Percentiles rank a stretch among this genome's conserved stretches.
Conservation (phyloP, 2,113 vertebrate genomes). For the Alethe diademata region DNA sequence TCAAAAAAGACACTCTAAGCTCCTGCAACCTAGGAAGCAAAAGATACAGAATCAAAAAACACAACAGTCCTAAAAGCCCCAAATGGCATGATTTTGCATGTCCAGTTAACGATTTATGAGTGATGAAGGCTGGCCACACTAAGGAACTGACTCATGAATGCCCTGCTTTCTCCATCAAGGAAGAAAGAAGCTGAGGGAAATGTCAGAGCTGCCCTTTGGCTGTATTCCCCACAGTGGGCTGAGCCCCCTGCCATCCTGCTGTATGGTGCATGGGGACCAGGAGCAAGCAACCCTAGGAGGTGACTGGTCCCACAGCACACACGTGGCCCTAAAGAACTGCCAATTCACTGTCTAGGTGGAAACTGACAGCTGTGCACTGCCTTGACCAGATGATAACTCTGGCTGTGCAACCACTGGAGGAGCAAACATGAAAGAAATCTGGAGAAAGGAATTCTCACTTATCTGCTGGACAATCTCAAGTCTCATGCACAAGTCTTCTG, state of each 20-base stretch:
- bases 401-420: background rate
- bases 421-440: background rate
- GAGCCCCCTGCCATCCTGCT: fast-evolving
- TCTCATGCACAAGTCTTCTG: background rate
- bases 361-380: background rate
- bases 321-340: background rate
- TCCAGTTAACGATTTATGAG: background rate
- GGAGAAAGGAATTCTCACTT: background rate
- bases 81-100: background rate
- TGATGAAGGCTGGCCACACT: background rate
- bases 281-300: background rate
- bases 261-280: background rate
- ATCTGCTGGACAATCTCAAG: background rate
- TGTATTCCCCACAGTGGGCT: background rate
- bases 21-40: background rate
- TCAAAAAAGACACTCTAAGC: background rate
- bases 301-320: fast-evolving
- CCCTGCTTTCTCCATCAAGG: slow-evolving; percentile 29
- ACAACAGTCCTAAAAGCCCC: background rate
- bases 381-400: background rate
- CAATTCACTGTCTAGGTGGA: fast-evolving
- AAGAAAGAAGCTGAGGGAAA: background rate
- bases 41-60: background rate
- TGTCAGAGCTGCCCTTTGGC: background rate
- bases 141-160: slow-evolving; percentile 5